phyloP scores from a whole-genome alignment of 2,888 invertebrate species.

The Agrotis segetum region DNA sequence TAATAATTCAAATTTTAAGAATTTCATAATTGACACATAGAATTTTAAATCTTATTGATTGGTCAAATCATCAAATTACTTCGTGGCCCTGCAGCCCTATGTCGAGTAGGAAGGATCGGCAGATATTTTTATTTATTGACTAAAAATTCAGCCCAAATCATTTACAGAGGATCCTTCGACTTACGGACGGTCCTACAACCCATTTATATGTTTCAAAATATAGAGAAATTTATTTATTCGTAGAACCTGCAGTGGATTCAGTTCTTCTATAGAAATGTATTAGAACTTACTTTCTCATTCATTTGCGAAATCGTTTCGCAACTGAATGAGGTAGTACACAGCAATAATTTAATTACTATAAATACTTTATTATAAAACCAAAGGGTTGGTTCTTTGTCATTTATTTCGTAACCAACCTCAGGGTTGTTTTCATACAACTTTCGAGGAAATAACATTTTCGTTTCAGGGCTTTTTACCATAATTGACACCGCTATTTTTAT shows the following conservation, averaged over 20 bases:
- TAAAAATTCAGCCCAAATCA: too few species aligned
- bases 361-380: conserved; percentile 1
- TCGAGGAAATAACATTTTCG: conserved; percentile 43
- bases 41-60: too few species aligned
- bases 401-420: conserved; percentile 3
- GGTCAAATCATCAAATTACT: too few species aligned
- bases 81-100: too few species aligned
- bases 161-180: too few species aligned
- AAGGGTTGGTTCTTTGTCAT: background rate
- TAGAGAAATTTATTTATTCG: too few species aligned
- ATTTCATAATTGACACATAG: background rate
- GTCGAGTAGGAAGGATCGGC: too few species aligned
- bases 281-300: background rate
- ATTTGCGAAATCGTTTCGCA: background rate
- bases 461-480: conserved; percentile 53
- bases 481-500: conserved; percentile 54
- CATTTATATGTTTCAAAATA: too few species aligned
- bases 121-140: too few species aligned
- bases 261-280: background rate
- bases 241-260: background rate
- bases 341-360: conserved; percentile 5
- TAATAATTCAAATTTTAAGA: too few species aligned
- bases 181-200: too few species aligned
- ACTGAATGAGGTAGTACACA: too few species aligned
- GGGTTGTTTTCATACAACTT: conserved; percentile 16